phyloP scores from a whole-genome alignment of 1,140 invertebrate genomes.

The Cotesia glomerata region DNA sequence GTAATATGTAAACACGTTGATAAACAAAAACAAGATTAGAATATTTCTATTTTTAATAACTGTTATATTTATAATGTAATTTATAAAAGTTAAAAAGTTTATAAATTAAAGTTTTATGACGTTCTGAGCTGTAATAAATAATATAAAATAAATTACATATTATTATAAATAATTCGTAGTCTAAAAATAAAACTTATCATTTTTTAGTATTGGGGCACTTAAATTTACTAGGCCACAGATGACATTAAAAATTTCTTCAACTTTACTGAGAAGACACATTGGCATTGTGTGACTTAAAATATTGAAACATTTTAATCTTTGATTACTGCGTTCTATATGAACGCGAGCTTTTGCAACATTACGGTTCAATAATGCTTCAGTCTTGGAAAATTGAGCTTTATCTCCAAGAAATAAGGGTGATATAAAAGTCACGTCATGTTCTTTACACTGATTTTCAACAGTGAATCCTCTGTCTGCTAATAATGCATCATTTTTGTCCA shows the following conservation, averaged over 20 bases:
- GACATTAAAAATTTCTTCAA: constrained; percentile 36
- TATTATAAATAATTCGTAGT: background rate
- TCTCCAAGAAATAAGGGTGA: too few relatives aligned
- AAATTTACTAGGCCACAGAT: constrained; percentile 35
- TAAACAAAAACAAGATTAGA: too few relatives aligned
- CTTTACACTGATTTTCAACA: too few relatives aligned
- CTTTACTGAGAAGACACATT: background rate
- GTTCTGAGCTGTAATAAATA: background rate
- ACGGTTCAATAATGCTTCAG: constrained; percentile 18
- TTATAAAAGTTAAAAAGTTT: too few relatives aligned
- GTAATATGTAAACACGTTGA: too few relatives aligned
- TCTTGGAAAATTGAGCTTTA: too few relatives aligned
- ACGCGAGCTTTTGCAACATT: constrained; percentile 31
- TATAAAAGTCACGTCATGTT: too few relatives aligned
- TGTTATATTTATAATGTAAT: too few relatives aligned
- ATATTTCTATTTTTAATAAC: too few relatives aligned
- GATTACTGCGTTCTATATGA: constrained; percentile 22
- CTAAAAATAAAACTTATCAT: constrained; percentile 25
- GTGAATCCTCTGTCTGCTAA: constrained; percentile 33
- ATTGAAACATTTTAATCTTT: constrained; percentile 19
- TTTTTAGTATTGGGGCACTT: constrained; percentile 32
- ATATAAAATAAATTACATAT: background rate
- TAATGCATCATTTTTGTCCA: constrained; percentile 21
- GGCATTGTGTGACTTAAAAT: constrained; percentile 14
- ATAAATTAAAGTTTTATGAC: too few relatives aligned